Percentiles rank a stretch among this genome's conserved stretches.
These are phyloP conservation scores for Drosophila teissieri DNA, from an alignment of 1,140 invertebrate genomes.

Conservation along the genomic window DNA sequence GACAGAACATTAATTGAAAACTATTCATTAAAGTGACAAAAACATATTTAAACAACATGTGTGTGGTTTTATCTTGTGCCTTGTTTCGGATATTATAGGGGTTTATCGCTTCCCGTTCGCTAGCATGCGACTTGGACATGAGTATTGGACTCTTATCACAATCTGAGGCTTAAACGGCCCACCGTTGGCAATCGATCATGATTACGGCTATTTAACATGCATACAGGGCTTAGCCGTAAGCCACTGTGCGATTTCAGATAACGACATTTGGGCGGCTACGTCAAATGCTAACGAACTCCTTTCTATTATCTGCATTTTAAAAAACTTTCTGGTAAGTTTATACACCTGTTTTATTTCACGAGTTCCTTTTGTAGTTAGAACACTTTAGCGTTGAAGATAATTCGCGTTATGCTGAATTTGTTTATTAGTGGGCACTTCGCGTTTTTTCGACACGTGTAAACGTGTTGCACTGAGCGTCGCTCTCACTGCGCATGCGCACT, in stretches of 20 bases:
- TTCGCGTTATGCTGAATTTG: neutral
- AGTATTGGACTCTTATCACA: constrained; percentile 19
- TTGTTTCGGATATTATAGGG: constrained; percentile 9
- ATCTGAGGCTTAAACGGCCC: constrained; percentile 22
- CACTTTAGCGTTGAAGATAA: no score
- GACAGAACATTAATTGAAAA: constrained; percentile 69
- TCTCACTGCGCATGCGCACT: constrained; percentile 61
- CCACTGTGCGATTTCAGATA: constrained; percentile 11
- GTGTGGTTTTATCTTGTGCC: constrained; percentile 33
- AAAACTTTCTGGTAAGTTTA: neutral
- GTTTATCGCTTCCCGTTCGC: constrained; percentile 16
- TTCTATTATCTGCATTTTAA: neutral
- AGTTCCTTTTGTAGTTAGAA: no score
- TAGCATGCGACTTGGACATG: constrained; percentile 29
- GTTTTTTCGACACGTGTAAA: constrained; percentile 23
- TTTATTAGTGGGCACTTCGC: neutral
- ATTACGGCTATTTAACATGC: constrained; percentile 39
- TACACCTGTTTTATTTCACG: no score
- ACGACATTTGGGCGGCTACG: neutral
- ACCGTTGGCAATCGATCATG: constrained; percentile 54
- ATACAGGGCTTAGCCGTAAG: constrained; percentile 24
- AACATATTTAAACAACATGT: constrained; percentile 62
- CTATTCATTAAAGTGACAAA: constrained; percentile 80
- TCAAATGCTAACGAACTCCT: constrained; percentile 16
- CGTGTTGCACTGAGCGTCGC: constrained; percentile 23